A percentile compares a stretch with the other conserved stretches of the same genome.
Conservation (phyloP, 1,140 invertebrate genomes). For the Anoplolepis gracilipes region DNA sequence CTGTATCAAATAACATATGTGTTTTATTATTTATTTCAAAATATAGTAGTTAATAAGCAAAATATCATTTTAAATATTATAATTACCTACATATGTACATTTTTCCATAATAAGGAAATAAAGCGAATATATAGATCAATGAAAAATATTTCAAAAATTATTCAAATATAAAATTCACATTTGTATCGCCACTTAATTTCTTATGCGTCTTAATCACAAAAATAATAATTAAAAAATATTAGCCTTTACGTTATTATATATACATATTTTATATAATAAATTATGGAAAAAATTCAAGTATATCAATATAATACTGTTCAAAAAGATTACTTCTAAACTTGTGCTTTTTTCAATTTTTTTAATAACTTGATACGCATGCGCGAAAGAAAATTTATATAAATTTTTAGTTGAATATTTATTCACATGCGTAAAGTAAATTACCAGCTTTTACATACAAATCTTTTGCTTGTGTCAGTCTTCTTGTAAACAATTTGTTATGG, state of each 20-base stretch:
- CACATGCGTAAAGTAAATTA: conserved; percentile 24
- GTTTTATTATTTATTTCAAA: neutral
- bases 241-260: neutral
- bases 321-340: neutral
- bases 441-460: neutral
- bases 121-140: neutral
- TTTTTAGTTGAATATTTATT: conserved; percentile 6
- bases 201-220: neutral
- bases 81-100: neutral
- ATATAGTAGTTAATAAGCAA: neutral
- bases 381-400: neutral
- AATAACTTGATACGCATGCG: neutral
- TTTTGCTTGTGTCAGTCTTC: conserved; percentile 15
- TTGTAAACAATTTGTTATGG: conserved; percentile 32
- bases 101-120: neutral
- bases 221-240: neutral
- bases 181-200: neutral
- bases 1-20: neutral
- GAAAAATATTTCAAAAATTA: neutral
- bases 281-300: neutral
- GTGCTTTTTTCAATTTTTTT: neutral
- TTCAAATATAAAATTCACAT: neutral
- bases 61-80: neutral
- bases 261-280: neutral
- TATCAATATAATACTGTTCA: neutral